These are phyloP conservation scores for Cydia pomonella DNA, from an alignment of 1,140 invertebrate genomes.

Conservation along the genomic window DNA sequence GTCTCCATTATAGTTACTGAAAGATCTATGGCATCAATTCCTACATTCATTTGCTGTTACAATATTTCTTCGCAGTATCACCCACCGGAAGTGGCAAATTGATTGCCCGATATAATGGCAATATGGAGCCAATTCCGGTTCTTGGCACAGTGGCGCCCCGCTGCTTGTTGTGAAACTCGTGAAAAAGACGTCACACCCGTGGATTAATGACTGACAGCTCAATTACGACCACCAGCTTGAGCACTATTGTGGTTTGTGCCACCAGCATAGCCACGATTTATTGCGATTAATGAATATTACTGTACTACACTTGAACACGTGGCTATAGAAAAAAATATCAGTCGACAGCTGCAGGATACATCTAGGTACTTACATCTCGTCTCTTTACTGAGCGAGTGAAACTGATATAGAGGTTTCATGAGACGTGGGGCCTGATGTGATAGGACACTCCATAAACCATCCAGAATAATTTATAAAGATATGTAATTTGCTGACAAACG, in stretches of 20 bases:
- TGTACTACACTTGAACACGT: constrained; percentile 20
- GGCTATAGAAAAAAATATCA: constrained; percentile 12
- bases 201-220: constrained; percentile 62
- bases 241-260: constrained; percentile 1
- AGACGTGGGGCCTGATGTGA: not conserved
- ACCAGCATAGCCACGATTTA: constrained; percentile 37
- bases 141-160: constrained; percentile 57
- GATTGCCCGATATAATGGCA: constrained; percentile 54
- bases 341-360: not conserved
- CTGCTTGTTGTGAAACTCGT: constrained; percentile 62
- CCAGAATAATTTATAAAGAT: too few relatives aligned
- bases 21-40: not conserved
- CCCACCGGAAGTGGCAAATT: constrained; percentile 60
- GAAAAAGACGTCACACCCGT: constrained; percentile 67
- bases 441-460: too few relatives aligned
- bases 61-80: constrained; percentile 30
- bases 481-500: too few relatives aligned
- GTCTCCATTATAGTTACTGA: not conserved
- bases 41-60: not conserved
- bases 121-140: constrained; percentile 61
- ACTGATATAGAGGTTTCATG: not conserved
- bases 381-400: not conserved
- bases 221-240: constrained; percentile 47
- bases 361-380: too few relatives aligned
- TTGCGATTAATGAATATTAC: constrained; percentile 32